phyloP scores from a whole-genome alignment of 2,113 vertebrate genomes.

The Corvus moneduloides region DNA sequence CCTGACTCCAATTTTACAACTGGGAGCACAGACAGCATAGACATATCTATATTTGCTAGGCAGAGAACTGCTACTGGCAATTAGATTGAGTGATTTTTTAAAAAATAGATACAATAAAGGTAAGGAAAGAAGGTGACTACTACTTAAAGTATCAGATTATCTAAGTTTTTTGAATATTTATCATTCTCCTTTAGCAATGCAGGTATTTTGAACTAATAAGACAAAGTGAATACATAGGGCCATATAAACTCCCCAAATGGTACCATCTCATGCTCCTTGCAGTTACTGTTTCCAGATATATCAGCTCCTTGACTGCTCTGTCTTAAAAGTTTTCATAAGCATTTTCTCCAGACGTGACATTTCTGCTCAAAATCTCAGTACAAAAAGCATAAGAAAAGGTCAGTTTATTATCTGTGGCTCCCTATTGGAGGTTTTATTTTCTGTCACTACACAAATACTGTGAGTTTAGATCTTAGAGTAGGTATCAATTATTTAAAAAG shows the following conservation, averaged over 20 bases:
- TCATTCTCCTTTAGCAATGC: not conserved
- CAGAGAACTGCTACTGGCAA: not conserved
- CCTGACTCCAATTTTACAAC: not conserved
- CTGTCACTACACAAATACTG: not conserved
- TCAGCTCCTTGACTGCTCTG: not conserved
- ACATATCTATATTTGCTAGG: not conserved
- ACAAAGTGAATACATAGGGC: not conserved
- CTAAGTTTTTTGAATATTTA: too few species aligned
- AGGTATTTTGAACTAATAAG: not conserved
- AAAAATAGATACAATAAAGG: too few species aligned
- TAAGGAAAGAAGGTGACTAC: too few species aligned
- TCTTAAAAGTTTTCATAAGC: not conserved
- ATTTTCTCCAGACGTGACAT: not conserved
- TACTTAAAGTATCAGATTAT: too few species aligned
- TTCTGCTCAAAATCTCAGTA: not conserved
- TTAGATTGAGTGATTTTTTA: not conserved
- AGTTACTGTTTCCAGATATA: not conserved
- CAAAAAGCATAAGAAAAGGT: not conserved
- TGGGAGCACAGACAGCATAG: not conserved
- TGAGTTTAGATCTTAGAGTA: not conserved
- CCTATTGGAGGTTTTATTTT: not conserved
- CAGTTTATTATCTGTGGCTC: not conserved
- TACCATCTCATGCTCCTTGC: not conserved
- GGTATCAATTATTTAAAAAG: constrained; percentile 37
- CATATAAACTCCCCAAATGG: not conserved